These are phyloP conservation scores for Hedya salicella DNA, from an alignment of 2,888 invertebrate genomes.

Conservation along the genomic window DNA sequence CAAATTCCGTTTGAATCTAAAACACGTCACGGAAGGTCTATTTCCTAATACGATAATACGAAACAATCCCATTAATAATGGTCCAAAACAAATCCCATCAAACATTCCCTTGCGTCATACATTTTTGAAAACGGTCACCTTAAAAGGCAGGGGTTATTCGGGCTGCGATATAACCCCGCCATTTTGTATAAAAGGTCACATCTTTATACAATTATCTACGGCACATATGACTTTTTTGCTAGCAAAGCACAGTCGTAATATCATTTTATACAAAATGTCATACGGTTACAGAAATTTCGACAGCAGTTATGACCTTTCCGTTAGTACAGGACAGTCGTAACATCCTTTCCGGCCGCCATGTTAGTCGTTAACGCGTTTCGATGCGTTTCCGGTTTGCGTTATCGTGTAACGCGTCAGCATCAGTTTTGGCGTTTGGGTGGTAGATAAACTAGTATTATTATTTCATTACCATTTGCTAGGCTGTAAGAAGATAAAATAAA, in stretches of 20 bases:
- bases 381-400: conserved; percentile 68
- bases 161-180: background rate
- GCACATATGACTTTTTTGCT: conserved; percentile 12
- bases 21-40: conserved; percentile 5
- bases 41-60: conserved; percentile 16
- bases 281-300: background rate
- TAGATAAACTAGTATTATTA: conserved; percentile 11
- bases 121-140: conserved; percentile 63
- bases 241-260: background rate
- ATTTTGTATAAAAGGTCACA: background rate
- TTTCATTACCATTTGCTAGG: too few relatives aligned
- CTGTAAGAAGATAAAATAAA: too few relatives aligned
- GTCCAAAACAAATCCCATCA: conserved; percentile 37
- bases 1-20: conserved; percentile 18
- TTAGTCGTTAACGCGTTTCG: conserved; percentile 70
- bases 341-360: conserved; percentile 73
- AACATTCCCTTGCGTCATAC: conserved; percentile 27
- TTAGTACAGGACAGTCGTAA: conserved; percentile 45
- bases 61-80: conserved; percentile 26
- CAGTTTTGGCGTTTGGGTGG: conserved; percentile 44
- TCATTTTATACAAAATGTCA: background rate
- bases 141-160: conserved; percentile 55
- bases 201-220: background rate
- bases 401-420: conserved; percentile 62
- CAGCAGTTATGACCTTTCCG: background rate